A percentile compares a stretch with the other conserved stretches of the same genome.
These are phyloP conservation scores for Alethe diademata DNA, from an alignment of 2,113 vertebrate species.

Conservation along the genomic window DNA sequence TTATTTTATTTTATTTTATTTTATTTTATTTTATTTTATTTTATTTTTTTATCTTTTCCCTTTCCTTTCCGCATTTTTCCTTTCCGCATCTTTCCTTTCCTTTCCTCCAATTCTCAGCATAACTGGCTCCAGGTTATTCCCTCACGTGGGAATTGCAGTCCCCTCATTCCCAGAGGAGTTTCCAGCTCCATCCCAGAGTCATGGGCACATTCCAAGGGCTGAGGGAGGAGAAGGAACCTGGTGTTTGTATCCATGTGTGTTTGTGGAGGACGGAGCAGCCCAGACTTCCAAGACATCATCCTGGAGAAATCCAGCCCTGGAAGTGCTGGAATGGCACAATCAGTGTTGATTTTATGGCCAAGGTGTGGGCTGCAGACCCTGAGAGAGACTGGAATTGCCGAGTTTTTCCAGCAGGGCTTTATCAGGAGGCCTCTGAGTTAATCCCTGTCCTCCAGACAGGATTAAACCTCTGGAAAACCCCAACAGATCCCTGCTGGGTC, in stretches of 20 bases:
- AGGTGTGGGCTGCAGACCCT: not conserved
- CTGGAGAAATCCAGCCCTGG: accelerated
- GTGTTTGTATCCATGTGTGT: not conserved
- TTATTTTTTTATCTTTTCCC: too few relatives aligned
- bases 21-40: not conserved
- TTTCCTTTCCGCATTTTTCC: too few relatives aligned
- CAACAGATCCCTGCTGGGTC: not conserved
- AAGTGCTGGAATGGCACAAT: not conserved
- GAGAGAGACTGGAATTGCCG: not conserved
- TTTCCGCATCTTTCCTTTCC: too few relatives aligned
- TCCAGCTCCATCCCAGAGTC: not conserved
- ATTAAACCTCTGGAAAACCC: not conserved
- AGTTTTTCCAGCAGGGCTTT: not conserved
- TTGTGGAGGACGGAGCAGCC: not conserved
- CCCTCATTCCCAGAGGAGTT: not conserved
- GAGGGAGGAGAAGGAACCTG: not conserved
- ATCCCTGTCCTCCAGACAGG: not conserved
- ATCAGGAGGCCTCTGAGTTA: not conserved
- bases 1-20: not conserved
- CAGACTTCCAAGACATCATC: not conserved
- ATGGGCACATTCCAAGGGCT: not conserved
- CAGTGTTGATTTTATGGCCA: accelerated
- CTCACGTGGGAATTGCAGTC: accelerated
- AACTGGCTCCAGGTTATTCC: accelerated
- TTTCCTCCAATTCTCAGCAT: not conserved